phyloP scores from a whole-genome alignment of 2,797 vertebrate genomes.

The Otolemur crassicaudatus region DNA sequence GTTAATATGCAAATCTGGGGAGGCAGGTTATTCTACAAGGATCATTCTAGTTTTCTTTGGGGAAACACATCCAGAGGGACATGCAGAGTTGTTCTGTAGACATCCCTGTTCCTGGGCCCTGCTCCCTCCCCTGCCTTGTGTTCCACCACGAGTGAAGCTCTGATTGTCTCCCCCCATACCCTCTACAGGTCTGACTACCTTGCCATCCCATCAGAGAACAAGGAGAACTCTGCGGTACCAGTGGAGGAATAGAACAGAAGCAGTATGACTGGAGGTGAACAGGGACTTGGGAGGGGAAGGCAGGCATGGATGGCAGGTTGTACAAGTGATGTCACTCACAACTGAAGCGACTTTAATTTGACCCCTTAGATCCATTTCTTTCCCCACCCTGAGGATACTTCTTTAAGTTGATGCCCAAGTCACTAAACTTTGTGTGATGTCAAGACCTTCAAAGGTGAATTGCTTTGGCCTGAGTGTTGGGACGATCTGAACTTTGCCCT shows the following conservation, averaged over 20 bases:
- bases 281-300: not conserved
- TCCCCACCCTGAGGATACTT: not conserved
- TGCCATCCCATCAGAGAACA: slow-evolving; percentile 96
- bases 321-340: not conserved
- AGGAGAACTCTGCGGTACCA: slow-evolving; percentile 93
- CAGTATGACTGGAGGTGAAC: slow-evolving; percentile 46
- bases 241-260: slow-evolving; percentile 91
- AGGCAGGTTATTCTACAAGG: not conserved
- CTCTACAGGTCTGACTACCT: slow-evolving; percentile 95
- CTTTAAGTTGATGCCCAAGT: slow-evolving; percentile 4
- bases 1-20: not conserved
- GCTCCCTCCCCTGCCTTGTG: not conserved
- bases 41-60: not conserved
- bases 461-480: not conserved
- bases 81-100: not conserved
- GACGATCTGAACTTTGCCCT: not conserved
- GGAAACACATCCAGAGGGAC: not conserved
- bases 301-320: not conserved
- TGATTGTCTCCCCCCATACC: slow-evolving; percentile 81
- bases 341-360: not conserved
- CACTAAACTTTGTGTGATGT: not conserved
- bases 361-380: not conserved
- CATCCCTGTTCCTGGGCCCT: not conserved
- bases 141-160: not conserved
- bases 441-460: not conserved